Percentiles rank a stretch among this genome's conserved stretches.
Evolutionary conservation across 2,113 vertebrate species (phyloP).

Genomic region (Hemicordylus capensis): DNA sequence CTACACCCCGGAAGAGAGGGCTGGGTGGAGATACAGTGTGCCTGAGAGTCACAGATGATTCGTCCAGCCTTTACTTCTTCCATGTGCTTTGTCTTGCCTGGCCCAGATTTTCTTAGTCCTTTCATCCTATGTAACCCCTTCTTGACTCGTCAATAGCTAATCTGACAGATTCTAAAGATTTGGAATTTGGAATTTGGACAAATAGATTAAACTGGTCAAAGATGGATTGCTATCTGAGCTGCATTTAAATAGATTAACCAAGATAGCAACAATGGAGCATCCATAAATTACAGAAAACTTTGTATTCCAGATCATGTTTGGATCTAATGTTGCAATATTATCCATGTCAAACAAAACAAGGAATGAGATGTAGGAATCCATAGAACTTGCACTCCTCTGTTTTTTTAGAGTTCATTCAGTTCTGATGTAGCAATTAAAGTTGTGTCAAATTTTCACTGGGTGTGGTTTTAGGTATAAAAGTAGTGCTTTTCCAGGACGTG

Average conservation of each 20-base stretch:
- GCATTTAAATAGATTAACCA: background rate
- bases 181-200: too few species aligned
- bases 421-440: background rate
- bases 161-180: too few species aligned
- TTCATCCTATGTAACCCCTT: too few species aligned
- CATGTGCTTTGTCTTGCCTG: too few species aligned
- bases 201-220: background rate
- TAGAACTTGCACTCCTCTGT: background rate
- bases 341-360: accelerated
- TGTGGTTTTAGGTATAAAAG: too few species aligned
- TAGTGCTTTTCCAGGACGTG: too few species aligned
- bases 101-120: too few species aligned
- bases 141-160: too few species aligned
- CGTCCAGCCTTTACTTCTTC: too few species aligned
- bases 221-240: background rate
- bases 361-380: background rate
- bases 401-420: background rate
- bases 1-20: too few species aligned
- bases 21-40: too few species aligned
- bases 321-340: background rate
- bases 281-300: background rate
- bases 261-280: background rate
- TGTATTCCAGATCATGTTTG: accelerated
- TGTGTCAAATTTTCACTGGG: background rate
- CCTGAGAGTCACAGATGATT: too few species aligned